Evolutionary conservation across 2,888 invertebrate species (phyloP).

Genomic region (Drosophila fungiperda): DNA sequence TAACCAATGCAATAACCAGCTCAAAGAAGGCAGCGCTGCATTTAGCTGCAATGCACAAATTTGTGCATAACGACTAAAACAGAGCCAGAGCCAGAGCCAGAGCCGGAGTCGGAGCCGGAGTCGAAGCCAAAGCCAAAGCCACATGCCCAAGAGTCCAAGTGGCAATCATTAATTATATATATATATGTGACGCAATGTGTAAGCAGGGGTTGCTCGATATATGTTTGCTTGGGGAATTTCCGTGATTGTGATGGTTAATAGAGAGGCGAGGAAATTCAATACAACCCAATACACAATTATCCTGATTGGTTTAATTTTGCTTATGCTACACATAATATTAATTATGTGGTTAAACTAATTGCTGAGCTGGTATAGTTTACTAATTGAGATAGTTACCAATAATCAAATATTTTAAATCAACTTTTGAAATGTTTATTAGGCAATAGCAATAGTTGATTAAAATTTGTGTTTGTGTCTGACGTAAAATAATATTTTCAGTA

Average conservation of each 20-base stretch:
- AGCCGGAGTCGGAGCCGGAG: slow-evolving; percentile 5
- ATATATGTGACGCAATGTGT: slow-evolving; percentile 27
- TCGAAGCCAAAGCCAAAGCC: slow-evolving; percentile 21
- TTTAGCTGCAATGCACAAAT: slow-evolving; percentile 74
- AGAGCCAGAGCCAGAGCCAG: slow-evolving; percentile 8
- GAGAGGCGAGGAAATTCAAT: slow-evolving; percentile 8
- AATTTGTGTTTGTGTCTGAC: not conserved
- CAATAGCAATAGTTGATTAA: not conserved
- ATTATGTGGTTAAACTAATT: slow-evolving; percentile 9
- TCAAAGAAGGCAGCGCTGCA: slow-evolving; percentile 16
- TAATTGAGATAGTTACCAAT: not conserved
- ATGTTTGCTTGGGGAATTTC: slow-evolving; percentile 38
- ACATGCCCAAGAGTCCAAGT: slow-evolving; percentile 27
- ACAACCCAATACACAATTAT: slow-evolving; percentile 37
- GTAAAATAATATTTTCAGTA: not conserved
- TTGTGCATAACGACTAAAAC: slow-evolving; percentile 26
- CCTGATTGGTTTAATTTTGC: slow-evolving; percentile 33
- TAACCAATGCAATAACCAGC: slow-evolving; percentile 34
- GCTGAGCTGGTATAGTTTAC: not conserved
- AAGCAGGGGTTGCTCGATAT: slow-evolving; percentile 25
- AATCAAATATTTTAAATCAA: not conserved
- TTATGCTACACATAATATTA: slow-evolving; percentile 19
- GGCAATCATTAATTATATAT: slow-evolving; percentile 71
- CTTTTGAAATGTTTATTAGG: not conserved
- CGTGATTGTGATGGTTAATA: slow-evolving; percentile 25